Conservation (phyloP, 1,140 invertebrate genomes). For the Microplitis demolitor region DNA sequence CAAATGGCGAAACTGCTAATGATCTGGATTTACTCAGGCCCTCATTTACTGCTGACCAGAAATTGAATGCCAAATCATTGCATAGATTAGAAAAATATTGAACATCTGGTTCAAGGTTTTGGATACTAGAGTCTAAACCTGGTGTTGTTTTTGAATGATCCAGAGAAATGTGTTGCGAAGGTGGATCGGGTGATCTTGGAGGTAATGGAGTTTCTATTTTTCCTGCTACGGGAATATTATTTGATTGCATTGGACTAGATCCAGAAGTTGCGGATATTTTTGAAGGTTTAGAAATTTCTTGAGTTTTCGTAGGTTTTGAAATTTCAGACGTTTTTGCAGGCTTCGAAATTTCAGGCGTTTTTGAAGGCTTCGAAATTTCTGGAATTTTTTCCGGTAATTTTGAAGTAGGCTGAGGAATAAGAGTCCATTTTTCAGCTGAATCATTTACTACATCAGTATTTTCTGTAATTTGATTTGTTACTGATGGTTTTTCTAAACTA, state of each 20-base stretch:
- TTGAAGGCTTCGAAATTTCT: neutral
- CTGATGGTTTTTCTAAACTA: constrained; percentile 5
- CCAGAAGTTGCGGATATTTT: neutral
- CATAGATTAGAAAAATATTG: constrained; percentile 74
- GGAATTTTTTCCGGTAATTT: constrained; percentile 4
- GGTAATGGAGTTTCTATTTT: neutral
- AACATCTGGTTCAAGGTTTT: constrained; percentile 72
- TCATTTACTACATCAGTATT: neutral
- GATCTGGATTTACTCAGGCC: constrained; percentile 76
- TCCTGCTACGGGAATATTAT: neutral
- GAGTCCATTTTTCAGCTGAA: constrained; percentile 42
- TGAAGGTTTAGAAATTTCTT: neutral
- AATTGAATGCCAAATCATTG: constrained; percentile 82
- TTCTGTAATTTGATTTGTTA: neutral
- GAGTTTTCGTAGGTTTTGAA: neutral
- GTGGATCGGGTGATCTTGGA: constrained; percentile 2
- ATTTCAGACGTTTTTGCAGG: neutral
- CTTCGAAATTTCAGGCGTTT: constrained; percentile 17
- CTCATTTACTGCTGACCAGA: constrained; percentile 74
- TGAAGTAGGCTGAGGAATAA: constrained; percentile 44
- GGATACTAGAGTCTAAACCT: constrained; percentile 75
- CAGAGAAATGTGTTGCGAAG: constrained; percentile 32
- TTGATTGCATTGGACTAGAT: neutral
- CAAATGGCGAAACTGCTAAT: constrained; percentile 83
- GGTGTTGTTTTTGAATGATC: constrained; percentile 49